A percentile compares a stretch with the other conserved stretches of the same genome.
phyloP scores from a whole-genome alignment of 1,140 invertebrate species.

The Pentalonia nigronervosa region DNA sequence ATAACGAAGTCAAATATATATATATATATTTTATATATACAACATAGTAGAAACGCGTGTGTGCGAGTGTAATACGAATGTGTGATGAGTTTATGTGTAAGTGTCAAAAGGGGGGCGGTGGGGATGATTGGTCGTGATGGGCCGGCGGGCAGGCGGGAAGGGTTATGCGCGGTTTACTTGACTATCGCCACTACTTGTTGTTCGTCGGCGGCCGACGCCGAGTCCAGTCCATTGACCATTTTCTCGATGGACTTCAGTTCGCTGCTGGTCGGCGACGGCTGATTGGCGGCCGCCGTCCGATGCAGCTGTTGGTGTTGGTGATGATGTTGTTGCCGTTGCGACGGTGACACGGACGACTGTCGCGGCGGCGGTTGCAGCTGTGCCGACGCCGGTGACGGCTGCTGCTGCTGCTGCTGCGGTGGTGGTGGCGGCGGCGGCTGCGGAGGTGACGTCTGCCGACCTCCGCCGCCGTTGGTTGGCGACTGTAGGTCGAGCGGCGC shows the following conservation, averaged over 20 bases:
- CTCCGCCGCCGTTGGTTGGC: slow-evolving; percentile 41
- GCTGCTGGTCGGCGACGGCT: slow-evolving; percentile 63
- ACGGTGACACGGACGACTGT: slow-evolving; percentile 62
- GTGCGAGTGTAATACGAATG: neutral
- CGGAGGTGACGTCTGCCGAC: slow-evolving; percentile 47
- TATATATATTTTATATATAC: neutral
- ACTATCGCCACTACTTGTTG: neutral
- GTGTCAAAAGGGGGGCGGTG: neutral
- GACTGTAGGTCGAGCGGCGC: slow-evolving; percentile 58
- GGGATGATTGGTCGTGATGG: neutral
- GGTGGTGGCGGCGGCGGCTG: neutral
- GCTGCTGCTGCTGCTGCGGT: slow-evolving; percentile 60
- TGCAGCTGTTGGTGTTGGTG: slow-evolving; percentile 52
- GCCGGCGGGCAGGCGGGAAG: neutral
- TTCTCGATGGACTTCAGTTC: slow-evolving; percentile 95
- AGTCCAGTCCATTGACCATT: slow-evolving; percentile 92
- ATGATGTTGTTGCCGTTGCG: slow-evolving; percentile 62
- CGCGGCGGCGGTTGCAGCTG: slow-evolving; percentile 54
- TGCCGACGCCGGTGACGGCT: slow-evolving; percentile 67
- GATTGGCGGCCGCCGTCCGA: slow-evolving; percentile 6
- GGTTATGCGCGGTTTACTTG: slow-evolving; percentile 7
- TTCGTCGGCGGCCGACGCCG: slow-evolving; percentile 61
- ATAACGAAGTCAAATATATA: neutral
- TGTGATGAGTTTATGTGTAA: neutral
- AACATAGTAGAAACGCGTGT: slow-evolving; percentile 17